Evolutionary conservation across 2,797 vertebrate genomes (phyloP).

Genomic region (Poeciliopsis infans): DNA sequence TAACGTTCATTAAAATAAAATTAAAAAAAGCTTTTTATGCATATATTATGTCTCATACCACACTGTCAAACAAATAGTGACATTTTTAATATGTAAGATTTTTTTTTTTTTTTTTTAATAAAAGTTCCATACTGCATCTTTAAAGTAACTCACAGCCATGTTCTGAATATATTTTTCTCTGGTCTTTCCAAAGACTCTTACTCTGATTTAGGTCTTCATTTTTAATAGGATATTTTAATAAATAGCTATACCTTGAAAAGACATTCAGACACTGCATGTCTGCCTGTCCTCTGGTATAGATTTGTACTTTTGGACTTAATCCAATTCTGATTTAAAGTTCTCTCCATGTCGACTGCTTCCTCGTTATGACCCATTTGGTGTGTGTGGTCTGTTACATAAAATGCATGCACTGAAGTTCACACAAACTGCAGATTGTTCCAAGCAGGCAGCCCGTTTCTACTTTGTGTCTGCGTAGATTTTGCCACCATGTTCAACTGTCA

Average conservation of each 20-base stretch:
- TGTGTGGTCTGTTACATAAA: background rate
- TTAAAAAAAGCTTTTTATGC: too few species aligned
- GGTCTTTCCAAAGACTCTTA: background rate
- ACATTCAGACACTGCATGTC: background rate
- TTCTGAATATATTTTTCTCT: background rate
- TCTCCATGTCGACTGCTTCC: background rate
- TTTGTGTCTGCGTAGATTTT: conserved; percentile 28
- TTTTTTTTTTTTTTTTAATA: too few species aligned
- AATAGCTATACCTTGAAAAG: background rate
- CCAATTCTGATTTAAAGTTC: background rate
- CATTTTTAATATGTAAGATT: too few species aligned
- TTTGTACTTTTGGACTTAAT: background rate
- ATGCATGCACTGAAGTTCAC: conserved; percentile 3
- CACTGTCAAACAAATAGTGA: too few species aligned
- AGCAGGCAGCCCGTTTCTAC: conserved; percentile 6
- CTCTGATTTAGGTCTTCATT: background rate
- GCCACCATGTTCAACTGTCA: conserved; percentile 39
- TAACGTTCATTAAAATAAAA: too few species aligned
- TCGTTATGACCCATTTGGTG: too few species aligned
- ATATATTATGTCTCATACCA: too few species aligned
- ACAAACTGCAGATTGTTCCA: conserved; percentile 12
- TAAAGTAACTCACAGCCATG: too few species aligned
- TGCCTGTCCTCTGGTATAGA: background rate
- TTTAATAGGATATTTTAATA: background rate
- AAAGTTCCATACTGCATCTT: too few species aligned